These are phyloP conservation scores for Lepisosteus oculatus DNA, from an alignment of 2,113 vertebrate genomes.

Conservation along the genomic window DNA sequence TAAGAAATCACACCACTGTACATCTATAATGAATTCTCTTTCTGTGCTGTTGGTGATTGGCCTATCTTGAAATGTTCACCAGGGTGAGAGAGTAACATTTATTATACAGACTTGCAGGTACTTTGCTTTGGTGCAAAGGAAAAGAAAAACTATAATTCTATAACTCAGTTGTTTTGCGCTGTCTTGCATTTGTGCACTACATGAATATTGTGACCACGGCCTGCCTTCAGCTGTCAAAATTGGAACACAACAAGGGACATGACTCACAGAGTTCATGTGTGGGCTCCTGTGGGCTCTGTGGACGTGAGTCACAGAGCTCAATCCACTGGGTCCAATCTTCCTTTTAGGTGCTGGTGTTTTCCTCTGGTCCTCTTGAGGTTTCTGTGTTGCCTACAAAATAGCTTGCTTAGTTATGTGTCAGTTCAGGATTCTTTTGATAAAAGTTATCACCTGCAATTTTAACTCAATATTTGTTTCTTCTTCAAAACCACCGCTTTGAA, in stretches of 20 bases:
- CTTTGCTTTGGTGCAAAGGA: slow-evolving; percentile 44
- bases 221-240: neutral
- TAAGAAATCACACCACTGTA: no score
- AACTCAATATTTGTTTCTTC: no score
- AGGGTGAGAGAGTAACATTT: slow-evolving; percentile 74
- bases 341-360: no score
- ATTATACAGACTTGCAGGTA: slow-evolving; percentile 61
- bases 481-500: no score
- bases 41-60: slow-evolving; percentile 54
- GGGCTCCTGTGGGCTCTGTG: slow-evolving; percentile 32
- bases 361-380: no score
- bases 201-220: slow-evolving; percentile 48
- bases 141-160: slow-evolving; percentile 49
- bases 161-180: slow-evolving; percentile 44
- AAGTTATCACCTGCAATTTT: no score
- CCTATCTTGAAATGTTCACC: slow-evolving; percentile 57
- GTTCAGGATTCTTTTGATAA: no score
- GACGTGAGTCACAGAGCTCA: no score
- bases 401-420: no score
- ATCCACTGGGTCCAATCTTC: no score
- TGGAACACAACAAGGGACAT: neutral
- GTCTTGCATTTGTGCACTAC: slow-evolving; percentile 28
- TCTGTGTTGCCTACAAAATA: no score
- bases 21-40: slow-evolving; percentile 94
- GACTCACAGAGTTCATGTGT: neutral